Evolutionary conservation across 2,888 invertebrate genomes (phyloP).

Genomic region (Penaeus monodon): DNA sequence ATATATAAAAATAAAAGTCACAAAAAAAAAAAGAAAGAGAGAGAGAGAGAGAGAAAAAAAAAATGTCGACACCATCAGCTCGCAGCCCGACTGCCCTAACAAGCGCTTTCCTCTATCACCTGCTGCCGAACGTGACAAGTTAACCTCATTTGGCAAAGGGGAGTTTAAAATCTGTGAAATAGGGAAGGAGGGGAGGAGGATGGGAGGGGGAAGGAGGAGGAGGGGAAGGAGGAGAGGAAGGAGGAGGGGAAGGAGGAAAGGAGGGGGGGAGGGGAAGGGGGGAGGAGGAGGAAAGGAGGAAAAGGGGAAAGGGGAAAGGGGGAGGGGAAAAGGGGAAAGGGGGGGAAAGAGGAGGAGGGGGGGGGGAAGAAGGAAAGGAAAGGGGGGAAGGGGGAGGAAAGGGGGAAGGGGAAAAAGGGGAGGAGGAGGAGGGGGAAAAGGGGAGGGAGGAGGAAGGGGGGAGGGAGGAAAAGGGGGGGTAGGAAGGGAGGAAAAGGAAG

Average conservation of each 20-base stretch:
- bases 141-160: no score
- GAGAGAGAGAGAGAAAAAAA: no score
- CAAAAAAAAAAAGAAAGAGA: no score
- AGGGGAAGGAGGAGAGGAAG: background rate
- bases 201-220: background rate
- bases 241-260: background rate
- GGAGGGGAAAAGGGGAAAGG: background rate
- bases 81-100: no score
- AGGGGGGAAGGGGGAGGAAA: background rate
- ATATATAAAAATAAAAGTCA: no score
- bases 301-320: background rate
- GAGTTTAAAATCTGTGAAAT: background rate
- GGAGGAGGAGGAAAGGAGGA: no score
- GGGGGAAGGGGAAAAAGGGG: background rate
- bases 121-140: no score
- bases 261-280: background rate
- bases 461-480: background rate
- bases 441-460: background rate
- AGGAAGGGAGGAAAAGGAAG: background rate
- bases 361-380: background rate
- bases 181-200: background rate
- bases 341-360: background rate
- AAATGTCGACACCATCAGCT: no score
- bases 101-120: no score
- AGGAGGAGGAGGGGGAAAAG: background rate